Percentiles rank a stretch among this genome's conserved stretches.
Conservation (phyloP, 2,113 vertebrate genomes). For the Drymodes brunneopygia region DNA sequence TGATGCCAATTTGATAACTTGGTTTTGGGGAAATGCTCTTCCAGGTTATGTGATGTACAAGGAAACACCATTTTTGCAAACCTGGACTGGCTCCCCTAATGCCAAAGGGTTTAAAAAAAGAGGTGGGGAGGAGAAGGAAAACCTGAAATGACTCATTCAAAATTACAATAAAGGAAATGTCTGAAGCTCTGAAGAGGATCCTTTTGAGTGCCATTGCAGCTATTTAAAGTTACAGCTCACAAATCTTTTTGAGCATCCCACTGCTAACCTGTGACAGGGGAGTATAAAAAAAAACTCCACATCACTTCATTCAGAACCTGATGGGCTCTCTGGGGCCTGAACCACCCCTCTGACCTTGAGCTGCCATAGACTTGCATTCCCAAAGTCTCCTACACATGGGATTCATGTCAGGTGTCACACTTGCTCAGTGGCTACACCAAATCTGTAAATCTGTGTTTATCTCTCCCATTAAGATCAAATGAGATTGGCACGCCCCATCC, state of each 20-base stretch:
- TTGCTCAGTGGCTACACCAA: not conserved
- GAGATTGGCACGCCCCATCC: not conserved
- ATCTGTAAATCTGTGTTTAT: not conserved
- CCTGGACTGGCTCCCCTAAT: not conserved
- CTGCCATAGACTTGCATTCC: accelerated
- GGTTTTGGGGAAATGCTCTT: not conserved
- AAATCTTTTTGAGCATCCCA: not conserved
- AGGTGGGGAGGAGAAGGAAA: not conserved
- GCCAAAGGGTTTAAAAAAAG: not conserved
- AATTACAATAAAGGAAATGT: not conserved
- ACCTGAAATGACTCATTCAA: not conserved
- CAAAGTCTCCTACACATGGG: no score
- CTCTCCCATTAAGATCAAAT: not conserved
- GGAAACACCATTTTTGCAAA: not conserved
- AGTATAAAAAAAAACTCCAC: not conserved
- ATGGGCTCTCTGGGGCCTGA: not conserved
- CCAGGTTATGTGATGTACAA: not conserved
- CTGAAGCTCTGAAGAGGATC: not conserved
- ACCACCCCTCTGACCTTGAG: no score
- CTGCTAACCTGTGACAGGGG: not conserved
- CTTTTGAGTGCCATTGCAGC: not conserved
- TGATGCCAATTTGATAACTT: not conserved
- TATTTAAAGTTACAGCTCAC: not conserved
- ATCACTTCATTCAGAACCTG: not conserved
- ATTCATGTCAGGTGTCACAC: not conserved